Conservation (phyloP, 2,113 vertebrate species). For the Tichodroma muraria region DNA sequence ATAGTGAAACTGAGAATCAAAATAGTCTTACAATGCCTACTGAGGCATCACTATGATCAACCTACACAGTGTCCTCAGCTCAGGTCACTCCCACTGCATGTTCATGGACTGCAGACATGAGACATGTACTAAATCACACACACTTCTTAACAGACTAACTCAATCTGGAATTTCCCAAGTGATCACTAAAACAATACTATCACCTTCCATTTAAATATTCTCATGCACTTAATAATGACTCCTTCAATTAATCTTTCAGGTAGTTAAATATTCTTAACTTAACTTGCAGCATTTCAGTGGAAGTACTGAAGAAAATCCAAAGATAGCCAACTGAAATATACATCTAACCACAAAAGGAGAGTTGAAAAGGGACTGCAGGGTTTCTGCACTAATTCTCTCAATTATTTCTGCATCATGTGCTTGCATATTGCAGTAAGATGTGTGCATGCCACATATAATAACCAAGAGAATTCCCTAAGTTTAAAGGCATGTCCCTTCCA, state of each 20-base stretch:
- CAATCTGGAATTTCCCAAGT: neutral
- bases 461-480: neutral
- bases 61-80: neutral
- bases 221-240: neutral
- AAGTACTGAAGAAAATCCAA: neutral
- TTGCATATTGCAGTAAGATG: neutral
- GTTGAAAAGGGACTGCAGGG: neutral
- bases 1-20: neutral
- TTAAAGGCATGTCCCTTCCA: neutral
- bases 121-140: neutral
- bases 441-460: neutral
- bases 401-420: neutral
- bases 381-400: conserved; percentile 14
- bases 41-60: neutral
- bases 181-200: neutral
- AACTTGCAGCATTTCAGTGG: neutral
- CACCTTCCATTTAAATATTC: neutral
- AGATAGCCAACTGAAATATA: neutral
- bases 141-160: neutral
- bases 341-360: neutral
- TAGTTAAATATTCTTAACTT: neutral
- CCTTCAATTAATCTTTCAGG: neutral
- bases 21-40: neutral
- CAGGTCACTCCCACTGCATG: neutral
- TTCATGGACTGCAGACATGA: neutral